Percentiles rank a stretch among this genome's conserved stretches.
These are phyloP conservation scores for Archivesica marissinica DNA, from an alignment of 1,140 invertebrate species.

Conservation along the genomic window DNA sequence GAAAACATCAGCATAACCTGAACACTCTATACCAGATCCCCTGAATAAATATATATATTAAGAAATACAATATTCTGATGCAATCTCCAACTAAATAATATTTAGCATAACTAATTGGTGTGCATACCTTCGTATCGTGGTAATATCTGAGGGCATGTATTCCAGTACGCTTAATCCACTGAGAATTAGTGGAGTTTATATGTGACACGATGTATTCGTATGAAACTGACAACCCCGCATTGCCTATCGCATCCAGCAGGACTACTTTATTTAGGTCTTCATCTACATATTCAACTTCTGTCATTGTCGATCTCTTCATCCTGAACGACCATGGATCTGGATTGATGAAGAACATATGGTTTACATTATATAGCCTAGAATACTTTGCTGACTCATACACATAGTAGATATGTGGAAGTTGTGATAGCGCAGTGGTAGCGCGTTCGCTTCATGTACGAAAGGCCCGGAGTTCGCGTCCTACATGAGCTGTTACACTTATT, in stretches of 20 bases:
- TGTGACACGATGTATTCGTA: conserved; percentile 70
- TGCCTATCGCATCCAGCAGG: conserved; percentile 64
- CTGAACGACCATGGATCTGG: conserved; percentile 66
- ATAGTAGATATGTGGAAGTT: too few relatives aligned
- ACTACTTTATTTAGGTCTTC: conserved; percentile 62
- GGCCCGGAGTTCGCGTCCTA: too few relatives aligned
- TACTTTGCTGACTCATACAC: not conserved
- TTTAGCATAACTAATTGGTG: too few relatives aligned
- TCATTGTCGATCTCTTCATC: conserved; percentile 54
- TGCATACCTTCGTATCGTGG: conserved; percentile 63
- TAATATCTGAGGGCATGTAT: conserved; percentile 63
- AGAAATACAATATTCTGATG: too few relatives aligned
- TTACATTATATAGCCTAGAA: not conserved
- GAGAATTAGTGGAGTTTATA: conserved; percentile 67
- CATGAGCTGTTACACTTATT: too few relatives aligned
- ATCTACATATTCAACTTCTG: conserved; percentile 46
- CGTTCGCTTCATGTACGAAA: too few relatives aligned
- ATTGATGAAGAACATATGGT: not conserved
- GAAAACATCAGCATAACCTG: too few relatives aligned
- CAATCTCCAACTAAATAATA: too few relatives aligned
- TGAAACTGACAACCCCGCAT: conserved; percentile 59
- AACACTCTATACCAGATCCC: too few relatives aligned
- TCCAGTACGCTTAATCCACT: conserved; percentile 68
- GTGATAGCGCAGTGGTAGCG: too few relatives aligned
- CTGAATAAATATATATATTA: too few relatives aligned